Conservation (phyloP, 2,888 invertebrate genomes). For the Agonum fuliginosum region DNA sequence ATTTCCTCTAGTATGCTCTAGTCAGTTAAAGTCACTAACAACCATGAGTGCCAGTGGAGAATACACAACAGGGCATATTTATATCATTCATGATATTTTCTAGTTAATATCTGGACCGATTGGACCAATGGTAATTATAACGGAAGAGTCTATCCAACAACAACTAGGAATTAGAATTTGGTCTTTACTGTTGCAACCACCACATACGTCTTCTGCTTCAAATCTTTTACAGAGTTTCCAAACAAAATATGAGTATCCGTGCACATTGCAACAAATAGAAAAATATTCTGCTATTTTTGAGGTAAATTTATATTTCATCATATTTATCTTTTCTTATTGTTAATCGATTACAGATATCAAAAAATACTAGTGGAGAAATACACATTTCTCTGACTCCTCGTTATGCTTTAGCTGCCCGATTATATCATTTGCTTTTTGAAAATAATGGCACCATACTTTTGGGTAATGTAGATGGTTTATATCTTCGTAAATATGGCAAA, state of each 20-base stretch:
- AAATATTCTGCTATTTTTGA: constrained; percentile 73
- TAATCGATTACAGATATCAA: constrained; percentile 52
- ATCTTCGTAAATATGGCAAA: constrained; percentile 67
- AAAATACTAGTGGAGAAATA: constrained; percentile 64
- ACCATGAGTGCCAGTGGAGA: no score
- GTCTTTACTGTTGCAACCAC: constrained; percentile 77
- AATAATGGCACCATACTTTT: constrained; percentile 68
- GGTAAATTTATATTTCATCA: constrained; percentile 66
- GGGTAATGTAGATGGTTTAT: constrained; percentile 67
- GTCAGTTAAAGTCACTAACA: no score
- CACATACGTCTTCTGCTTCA: constrained; percentile 73
- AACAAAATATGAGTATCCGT: constrained; percentile 70
- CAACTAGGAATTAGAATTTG: constrained; percentile 72
- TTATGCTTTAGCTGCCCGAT: constrained; percentile 69
- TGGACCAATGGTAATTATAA: constrained; percentile 48
- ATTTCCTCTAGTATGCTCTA: no score
- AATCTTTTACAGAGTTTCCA: constrained; percentile 73
- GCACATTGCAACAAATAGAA: constrained; percentile 70
- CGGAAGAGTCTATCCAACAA: constrained; percentile 52
- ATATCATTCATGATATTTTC: constrained; percentile 1
- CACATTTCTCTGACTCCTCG: constrained; percentile 68
- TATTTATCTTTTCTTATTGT: neutral
- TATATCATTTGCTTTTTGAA: constrained; percentile 69
- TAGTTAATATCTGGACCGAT: constrained; percentile 49
- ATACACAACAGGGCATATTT: no score